Base-by-base conservation (phyloP, 2,888 invertebrate genomes). In the Muscina levida region DNA sequence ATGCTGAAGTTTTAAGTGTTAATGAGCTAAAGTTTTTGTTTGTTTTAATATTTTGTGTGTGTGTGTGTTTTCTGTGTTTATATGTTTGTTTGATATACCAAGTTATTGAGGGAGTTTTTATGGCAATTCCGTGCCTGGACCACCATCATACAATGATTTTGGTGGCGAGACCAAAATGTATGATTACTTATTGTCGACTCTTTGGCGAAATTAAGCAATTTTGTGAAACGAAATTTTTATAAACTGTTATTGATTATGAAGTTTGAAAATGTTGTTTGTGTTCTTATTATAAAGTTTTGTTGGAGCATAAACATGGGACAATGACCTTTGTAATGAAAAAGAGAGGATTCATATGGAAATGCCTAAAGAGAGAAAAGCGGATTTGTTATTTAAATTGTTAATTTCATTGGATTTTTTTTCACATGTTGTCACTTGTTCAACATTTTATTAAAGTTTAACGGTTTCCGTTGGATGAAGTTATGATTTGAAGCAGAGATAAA, bases 171-270 rank as follows among this genome's bases (percentile, higher is more conserved):
- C 42, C 13, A 2, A 62, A 62, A 62, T 1, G 39, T 62, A 62
- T 62, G 62, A 62, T 62, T 42, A n/a, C 19, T 68, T 15, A 48
- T 8, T 31, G 31, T 5, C 31, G 31, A 5, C 31, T 3, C 3
- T 8, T 31, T 8, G 31, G 4, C 31, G 59, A 75, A 79, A 81
- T 77, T 77, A 77, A 81, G 81, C 44, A 77, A 77, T 77, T 77
- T 81, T 72, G 11, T 72, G 46, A 42, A 74, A 77, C 26, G 11
- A 57, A 76, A 76, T 68, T 19, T 11, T 22, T 53, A 22, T 53
- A 24, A 3, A 22, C 53, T 53, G 53, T 13, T 22, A 2, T 53
- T 22, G 53, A 53, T 53, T 53, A 2, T 6, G n/a, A n/a, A n/a
- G n/a, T 31, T 3, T 31, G 3, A 31, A 31, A 3, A 31, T 31